phyloP scores from a whole-genome alignment of 2,797 vertebrate genomes.

The Florisuga fusca region DNA sequence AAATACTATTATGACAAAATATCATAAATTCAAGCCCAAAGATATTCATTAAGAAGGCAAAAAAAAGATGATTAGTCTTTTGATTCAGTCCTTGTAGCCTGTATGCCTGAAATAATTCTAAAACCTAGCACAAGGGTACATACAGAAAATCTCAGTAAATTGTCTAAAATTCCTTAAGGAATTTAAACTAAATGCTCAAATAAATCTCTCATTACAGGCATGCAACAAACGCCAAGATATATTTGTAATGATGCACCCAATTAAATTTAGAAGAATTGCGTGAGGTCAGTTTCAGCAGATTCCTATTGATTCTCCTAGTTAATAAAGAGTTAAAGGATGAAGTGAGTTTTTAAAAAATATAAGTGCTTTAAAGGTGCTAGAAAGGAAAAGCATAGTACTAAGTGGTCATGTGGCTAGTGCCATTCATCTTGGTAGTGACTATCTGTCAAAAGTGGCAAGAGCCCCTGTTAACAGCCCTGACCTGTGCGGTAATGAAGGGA shows the following conservation, averaged over 20 bases:
- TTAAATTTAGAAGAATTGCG: conserved; percentile 68
- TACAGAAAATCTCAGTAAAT: background rate
- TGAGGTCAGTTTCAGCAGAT: conserved; percentile 62
- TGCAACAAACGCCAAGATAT: background rate
- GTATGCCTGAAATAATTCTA: background rate
- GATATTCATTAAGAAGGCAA: background rate
- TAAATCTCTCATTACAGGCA: background rate
- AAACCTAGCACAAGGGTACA: background rate
- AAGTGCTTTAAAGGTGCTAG: conserved; percentile 81
- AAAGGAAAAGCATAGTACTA: conserved; percentile 86
- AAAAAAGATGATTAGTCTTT: background rate
- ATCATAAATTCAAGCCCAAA: background rate
- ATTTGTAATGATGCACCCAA: background rate
- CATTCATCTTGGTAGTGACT: conserved; percentile 88
- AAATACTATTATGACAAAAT: background rate
- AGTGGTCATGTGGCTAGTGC: conserved; percentile 90
- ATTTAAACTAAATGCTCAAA: conserved; percentile 48
- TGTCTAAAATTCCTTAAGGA: background rate
- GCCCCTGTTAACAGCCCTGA: conserved; percentile 89
- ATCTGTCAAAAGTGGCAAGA: conserved; percentile 88
- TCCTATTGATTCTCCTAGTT: conserved; percentile 77
- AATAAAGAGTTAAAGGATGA: conserved; percentile 86
- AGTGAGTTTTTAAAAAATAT: conserved; percentile 77
- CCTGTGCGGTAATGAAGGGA: conserved; percentile 86
- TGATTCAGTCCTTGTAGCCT: background rate